phyloP scores from a whole-genome alignment of 2,113 vertebrate species.

The Albula goreensis region DNA sequence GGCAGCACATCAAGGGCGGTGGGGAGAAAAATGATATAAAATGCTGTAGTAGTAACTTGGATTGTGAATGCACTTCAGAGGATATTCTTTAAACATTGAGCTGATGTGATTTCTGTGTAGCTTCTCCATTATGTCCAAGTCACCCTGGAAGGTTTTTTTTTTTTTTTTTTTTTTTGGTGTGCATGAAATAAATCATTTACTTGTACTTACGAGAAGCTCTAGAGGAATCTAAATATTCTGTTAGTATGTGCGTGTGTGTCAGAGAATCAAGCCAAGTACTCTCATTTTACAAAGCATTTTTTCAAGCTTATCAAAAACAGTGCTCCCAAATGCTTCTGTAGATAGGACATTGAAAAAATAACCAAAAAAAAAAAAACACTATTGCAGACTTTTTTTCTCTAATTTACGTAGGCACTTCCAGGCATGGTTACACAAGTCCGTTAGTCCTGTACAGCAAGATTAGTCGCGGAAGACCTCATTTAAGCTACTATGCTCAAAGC shows the following conservation, averaged over 20 bases:
- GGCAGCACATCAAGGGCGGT: background rate
- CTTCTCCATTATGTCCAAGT: background rate
- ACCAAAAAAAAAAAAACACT: no score
- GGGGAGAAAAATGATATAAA: background rate
- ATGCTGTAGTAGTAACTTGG: background rate
- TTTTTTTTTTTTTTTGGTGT: background rate
- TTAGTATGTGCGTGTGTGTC: background rate
- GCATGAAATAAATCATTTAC: background rate
- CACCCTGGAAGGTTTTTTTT: background rate
- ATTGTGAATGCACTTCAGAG: background rate
- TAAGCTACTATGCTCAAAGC: background rate
- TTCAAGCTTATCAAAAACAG: background rate
- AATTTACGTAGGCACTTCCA: no score
- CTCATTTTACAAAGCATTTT: background rate
- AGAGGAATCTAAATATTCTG: background rate
- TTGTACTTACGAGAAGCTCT: background rate
- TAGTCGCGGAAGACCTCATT: no score
- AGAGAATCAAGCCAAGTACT: background rate
- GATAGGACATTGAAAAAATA: no score
- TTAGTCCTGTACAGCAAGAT: no score
- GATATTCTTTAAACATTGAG: no score
- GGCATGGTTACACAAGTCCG: no score
- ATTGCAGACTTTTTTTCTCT: no score
- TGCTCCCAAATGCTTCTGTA: background rate
- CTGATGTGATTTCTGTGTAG: background rate